These are phyloP conservation scores for Trissoscelio sp. DNA, from an alignment of 2,888 invertebrate species.

Conservation along the genomic window DNA sequence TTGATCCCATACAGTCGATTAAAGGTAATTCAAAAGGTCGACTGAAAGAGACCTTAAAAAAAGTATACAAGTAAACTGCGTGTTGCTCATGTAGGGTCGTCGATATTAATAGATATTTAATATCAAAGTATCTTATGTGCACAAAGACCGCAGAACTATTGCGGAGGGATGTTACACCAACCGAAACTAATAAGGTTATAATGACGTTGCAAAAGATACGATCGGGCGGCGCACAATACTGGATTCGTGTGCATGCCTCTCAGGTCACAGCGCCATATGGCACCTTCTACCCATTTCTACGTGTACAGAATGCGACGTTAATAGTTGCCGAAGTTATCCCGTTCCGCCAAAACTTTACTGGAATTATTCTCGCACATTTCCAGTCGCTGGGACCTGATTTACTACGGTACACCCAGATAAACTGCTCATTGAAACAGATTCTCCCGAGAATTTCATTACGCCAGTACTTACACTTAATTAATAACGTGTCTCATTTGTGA, in stretches of 20 bases:
- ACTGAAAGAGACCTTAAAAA: no score
- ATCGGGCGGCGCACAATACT: constrained; percentile 48
- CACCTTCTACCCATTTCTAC: constrained; percentile 52
- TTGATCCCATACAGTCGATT: no score
- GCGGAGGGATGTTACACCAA: constrained; percentile 56
- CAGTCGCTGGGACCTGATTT: constrained; percentile 57
- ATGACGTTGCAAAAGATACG: constrained; percentile 66
- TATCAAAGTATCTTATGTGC: constrained; percentile 34
- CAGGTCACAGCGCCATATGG: constrained; percentile 61
- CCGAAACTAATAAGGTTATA: constrained; percentile 66
- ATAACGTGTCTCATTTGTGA: constrained; percentile 49
- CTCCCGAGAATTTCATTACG: constrained; percentile 60
- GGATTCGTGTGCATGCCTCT: constrained; percentile 47
- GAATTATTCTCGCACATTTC: constrained; percentile 68
- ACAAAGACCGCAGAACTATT: constrained; percentile 48
- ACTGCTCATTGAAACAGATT: constrained; percentile 65
- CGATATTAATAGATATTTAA: constrained; percentile 54
- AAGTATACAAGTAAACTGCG: no score
- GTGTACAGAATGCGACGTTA: constrained; percentile 68
- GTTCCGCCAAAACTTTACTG: constrained; percentile 62
- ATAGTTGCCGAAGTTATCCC: constrained; percentile 67
- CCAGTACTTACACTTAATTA: constrained; percentile 61
- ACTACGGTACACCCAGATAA: constrained; percentile 59
- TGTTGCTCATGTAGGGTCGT: neutral
- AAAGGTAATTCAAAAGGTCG: no score